A percentile compares a stretch with the other conserved stretches of the same genome.
These are phyloP conservation scores for Pachyrhynchus sulphureomaculatus DNA, from an alignment of 1,140 invertebrate genomes.

Conservation along the genomic window DNA sequence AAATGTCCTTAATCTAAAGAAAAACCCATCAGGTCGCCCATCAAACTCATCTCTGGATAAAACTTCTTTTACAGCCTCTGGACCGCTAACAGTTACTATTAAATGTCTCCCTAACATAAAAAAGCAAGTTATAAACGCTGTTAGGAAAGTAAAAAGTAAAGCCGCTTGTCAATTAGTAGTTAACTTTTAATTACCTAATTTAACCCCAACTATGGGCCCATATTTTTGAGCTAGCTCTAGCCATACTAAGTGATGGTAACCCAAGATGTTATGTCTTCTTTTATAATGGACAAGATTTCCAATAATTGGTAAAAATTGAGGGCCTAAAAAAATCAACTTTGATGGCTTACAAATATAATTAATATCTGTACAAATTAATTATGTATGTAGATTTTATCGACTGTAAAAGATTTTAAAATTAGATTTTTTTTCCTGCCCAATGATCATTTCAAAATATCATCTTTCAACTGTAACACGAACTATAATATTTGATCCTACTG, in stretches of 20 bases:
- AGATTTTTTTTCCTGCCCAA: too few relatives aligned
- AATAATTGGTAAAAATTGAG: slow-evolving; percentile 65
- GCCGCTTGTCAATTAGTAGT: background rate
- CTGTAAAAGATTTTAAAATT: too few relatives aligned
- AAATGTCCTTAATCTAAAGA: slow-evolving; percentile 67
- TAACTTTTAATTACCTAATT: slow-evolving; percentile 52
- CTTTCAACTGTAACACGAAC: too few relatives aligned
- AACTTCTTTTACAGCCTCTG: slow-evolving; percentile 60
- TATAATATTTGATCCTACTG: too few relatives aligned
- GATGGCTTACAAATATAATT: too few relatives aligned
- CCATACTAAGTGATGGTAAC: slow-evolving; percentile 65
- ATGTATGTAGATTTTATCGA: too few relatives aligned
- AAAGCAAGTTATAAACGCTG: background rate
- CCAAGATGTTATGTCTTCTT: slow-evolving; percentile 54
- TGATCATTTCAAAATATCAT: too few relatives aligned
- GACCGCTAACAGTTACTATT: slow-evolving; percentile 63
- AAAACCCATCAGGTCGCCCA: slow-evolving; percentile 72
- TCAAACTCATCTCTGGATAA: slow-evolving; percentile 67
- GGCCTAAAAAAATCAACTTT: slow-evolving; percentile 58
- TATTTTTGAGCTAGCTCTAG: slow-evolving; percentile 60
- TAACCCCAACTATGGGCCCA: slow-evolving; percentile 64
- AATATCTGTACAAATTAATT: too few relatives aligned
- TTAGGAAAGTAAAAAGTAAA: background rate
- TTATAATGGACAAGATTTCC: slow-evolving; percentile 64
- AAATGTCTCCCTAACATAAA: slow-evolving; percentile 52